Conservation (phyloP, 2,113 vertebrate species). For the Nycticebus coucang region DNA sequence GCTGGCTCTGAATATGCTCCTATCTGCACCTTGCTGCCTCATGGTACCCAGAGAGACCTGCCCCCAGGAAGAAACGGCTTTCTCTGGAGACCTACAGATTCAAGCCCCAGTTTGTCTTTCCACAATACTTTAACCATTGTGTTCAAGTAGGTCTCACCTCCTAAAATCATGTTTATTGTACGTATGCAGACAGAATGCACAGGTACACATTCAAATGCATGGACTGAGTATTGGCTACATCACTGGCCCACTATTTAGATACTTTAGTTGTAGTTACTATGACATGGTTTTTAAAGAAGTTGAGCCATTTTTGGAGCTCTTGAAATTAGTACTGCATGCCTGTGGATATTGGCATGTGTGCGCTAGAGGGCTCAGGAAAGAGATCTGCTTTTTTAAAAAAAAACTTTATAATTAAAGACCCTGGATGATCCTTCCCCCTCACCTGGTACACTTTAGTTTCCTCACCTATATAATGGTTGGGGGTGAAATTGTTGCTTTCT, state of each 20-base stretch:
- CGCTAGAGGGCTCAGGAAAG: not conserved
- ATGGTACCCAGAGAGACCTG: conserved; percentile 61
- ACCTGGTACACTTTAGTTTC: not conserved
- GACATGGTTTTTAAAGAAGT: not conserved
- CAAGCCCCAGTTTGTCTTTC: conserved; percentile 57
- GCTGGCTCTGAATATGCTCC: conserved; percentile 50
- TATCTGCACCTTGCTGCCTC: conserved; percentile 16
- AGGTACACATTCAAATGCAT: too few species aligned
- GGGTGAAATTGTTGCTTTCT: not conserved
- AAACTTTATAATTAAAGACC: not conserved
- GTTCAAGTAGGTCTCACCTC: conserved; percentile 26
- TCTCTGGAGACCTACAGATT: conserved; percentile 57
- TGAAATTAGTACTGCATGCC: not conserved
- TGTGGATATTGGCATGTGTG: not conserved
- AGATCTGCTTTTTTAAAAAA: not conserved
- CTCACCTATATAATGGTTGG: conserved; percentile 35
- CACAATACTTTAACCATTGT: conserved; percentile 64
- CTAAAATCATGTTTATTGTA: not conserved
- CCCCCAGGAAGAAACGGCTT: conserved; percentile 30
- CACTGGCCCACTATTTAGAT: not conserved
- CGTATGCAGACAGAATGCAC: not conserved
- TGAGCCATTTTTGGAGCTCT: conserved; percentile 11
- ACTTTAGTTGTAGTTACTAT: not conserved
- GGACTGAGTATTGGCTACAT: not conserved
- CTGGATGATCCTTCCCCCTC: not conserved